Percentiles rank a stretch among this genome's conserved stretches.
These are phyloP conservation scores for Oxycera nigricornis DNA, from an alignment of 2,888 invertebrate genomes.

Conservation along the genomic window DNA sequence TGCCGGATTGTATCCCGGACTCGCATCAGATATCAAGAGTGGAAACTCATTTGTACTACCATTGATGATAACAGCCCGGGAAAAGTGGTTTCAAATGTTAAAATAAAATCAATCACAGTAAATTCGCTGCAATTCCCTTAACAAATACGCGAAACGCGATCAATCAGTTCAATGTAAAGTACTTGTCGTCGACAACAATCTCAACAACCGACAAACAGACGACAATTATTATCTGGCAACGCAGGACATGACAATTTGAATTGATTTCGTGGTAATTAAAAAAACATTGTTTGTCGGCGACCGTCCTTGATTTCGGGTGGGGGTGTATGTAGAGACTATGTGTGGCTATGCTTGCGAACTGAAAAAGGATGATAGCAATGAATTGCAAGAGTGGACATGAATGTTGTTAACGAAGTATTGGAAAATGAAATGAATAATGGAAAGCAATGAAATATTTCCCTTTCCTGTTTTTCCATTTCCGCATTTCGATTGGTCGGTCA, in stretches of 20 bases:
- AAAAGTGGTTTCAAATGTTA: neutral
- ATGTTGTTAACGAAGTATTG: too few species aligned
- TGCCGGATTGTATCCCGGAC: too few species aligned
- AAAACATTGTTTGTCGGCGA: neutral
- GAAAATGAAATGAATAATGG: constrained; percentile 6
- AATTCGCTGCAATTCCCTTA: neutral
- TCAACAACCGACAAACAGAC: neutral
- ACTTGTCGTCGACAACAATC: neutral
- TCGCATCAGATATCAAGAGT: too few species aligned
- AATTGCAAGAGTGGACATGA: too few species aligned
- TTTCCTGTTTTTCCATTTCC: neutral
- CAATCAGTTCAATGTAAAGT: neutral
- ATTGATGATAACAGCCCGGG: neutral
- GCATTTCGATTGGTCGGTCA: too few species aligned
- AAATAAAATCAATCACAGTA: neutral
- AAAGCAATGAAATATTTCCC: neutral
- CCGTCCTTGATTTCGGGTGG: neutral
- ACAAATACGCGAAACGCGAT: neutral
- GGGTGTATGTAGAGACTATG: neutral
- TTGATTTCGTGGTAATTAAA: constrained; percentile 13
- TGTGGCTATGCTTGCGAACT: neutral
- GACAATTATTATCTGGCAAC: neutral
- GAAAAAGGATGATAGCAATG: neutral
- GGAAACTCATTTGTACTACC: neutral
- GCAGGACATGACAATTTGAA: neutral